phyloP scores from a whole-genome alignment of 1,140 invertebrate genomes.

The Acromyrmex heyeri region DNA sequence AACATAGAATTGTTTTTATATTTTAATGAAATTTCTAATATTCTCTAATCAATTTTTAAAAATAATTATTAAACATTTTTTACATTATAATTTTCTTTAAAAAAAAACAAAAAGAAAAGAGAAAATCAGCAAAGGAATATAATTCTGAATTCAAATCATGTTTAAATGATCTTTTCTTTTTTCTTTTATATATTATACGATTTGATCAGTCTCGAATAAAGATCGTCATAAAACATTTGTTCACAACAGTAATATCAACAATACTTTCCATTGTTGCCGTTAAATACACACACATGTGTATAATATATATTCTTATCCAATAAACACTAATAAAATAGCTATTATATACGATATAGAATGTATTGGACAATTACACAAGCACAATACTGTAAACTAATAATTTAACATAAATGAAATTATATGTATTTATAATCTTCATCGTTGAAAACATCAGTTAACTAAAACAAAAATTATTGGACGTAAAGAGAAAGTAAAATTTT shows the following conservation, averaged over 20 bases:
- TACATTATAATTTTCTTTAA: not conserved
- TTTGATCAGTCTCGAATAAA: not conserved
- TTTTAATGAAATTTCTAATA: not conserved
- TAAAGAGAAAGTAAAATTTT: constrained; percentile 32
- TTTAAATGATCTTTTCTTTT: not conserved
- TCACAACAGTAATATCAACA: constrained; percentile 1
- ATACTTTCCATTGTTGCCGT: constrained; percentile 42
- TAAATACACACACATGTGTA: constrained; percentile 15
- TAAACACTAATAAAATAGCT: constrained; percentile 12
- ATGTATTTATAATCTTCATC: constrained; percentile 19
- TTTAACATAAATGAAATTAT: constrained; percentile 28
- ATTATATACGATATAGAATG: constrained; percentile 4
- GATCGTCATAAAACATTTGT: not conserved
- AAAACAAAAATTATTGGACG: constrained; percentile 31
- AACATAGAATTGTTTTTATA: not conserved
- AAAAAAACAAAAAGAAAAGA: not conserved
- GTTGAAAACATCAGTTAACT: constrained; percentile 30
- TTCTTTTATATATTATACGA: not conserved
- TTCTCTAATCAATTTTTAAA: not conserved
- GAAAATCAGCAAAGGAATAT: not conserved
- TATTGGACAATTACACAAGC: not conserved
- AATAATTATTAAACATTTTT: not conserved
- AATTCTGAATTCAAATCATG: not conserved
- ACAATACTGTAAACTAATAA: constrained; percentile 54
- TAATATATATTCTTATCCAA: not conserved